Conservation (phyloP, 2,113 vertebrate species). For the Entelurus aequoreus region DNA sequence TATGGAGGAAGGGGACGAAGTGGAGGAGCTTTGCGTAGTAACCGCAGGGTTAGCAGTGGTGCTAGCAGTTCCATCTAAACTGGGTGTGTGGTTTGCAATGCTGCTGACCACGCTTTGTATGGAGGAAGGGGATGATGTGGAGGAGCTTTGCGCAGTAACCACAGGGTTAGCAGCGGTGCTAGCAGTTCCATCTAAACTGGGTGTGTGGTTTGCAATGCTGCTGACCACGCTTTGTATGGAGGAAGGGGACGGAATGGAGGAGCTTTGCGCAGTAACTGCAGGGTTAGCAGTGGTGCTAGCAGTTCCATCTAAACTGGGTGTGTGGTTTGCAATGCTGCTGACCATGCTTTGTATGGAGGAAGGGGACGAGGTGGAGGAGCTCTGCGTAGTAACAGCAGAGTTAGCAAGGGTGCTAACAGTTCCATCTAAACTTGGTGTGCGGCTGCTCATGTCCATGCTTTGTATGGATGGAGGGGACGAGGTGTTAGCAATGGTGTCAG, state of each 20-base stretch:
- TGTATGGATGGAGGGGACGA: no score
- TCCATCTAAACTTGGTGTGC: no score
- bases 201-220: conserved; percentile 23
- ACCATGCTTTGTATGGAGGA: conserved; percentile 20
- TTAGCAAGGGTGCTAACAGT: no score
- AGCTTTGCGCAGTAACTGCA: not conserved
- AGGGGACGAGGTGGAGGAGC: not conserved
- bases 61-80: no score
- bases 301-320: conserved; percentile 34
- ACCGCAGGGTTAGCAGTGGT: no score
- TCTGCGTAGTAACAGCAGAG: not conserved
- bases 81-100: no score
- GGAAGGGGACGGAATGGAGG: not conserved
- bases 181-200: conserved; percentile 34
- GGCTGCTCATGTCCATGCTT: no score
- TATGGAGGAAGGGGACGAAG: no score
- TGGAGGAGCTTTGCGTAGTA: no score
- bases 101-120: no score
- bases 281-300: conserved; percentile 18
- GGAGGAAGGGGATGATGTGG: not conserved
- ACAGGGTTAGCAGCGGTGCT: conserved; percentile 8
- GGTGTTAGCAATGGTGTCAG: conserved; percentile 8
- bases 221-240: conserved; percentile 24
- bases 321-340: conserved; percentile 19
- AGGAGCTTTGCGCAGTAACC: not conserved